Evolutionary conservation across 1,140 invertebrate genomes (phyloP), one percentile per base, ranked within the genome.

Genomic region (Saccostrea echinata): DNA sequence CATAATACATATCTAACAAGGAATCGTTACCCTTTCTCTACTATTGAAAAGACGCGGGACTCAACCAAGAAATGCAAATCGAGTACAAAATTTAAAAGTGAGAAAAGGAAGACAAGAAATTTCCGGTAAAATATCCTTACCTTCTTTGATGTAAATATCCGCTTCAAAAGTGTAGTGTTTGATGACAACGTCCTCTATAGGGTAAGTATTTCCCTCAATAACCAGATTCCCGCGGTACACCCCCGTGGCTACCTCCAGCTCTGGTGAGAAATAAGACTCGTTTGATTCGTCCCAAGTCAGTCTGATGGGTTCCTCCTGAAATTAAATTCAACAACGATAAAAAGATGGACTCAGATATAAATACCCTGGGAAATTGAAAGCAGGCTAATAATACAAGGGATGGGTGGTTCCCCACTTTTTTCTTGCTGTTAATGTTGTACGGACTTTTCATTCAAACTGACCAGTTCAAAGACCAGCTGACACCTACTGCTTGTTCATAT

Each of bases 141-240:
- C 93, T 33, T 94, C 93, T 89, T 91, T 93, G 1, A 93, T 88
- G 88, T 91, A 93, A 9, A 94, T 88, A 87, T 93, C 92, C 16
- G 93, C 91, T 64, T 94, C 93, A 88, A 94, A 94, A 9, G 92
- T 94, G 89, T 93, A 94, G 76, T 91, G 89, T 82, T 92, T 91
- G 11, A 94, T 88, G n/a, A 85, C 86, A 57, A 93, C 89, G 16
- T 91, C 90, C 51, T 94, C 93, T 18, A 93, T 88, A 1, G 91
- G 92, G 61, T 92, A 92, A 13, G 90, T 86, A 21, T 90, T 90
- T 43, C 90, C 90, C 55, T 92, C 91, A 12, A 94, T 83, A 6
- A 92, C 86, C 33, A 94, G 88, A 43, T 91, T 90, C 21, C 92
- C 92, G 16, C 90, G 84, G 84, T 92, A 92, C n/a, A 90, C 89